Conservation (phyloP, 2,888 invertebrate species). For the Drosophila flavopinicola region DNA sequence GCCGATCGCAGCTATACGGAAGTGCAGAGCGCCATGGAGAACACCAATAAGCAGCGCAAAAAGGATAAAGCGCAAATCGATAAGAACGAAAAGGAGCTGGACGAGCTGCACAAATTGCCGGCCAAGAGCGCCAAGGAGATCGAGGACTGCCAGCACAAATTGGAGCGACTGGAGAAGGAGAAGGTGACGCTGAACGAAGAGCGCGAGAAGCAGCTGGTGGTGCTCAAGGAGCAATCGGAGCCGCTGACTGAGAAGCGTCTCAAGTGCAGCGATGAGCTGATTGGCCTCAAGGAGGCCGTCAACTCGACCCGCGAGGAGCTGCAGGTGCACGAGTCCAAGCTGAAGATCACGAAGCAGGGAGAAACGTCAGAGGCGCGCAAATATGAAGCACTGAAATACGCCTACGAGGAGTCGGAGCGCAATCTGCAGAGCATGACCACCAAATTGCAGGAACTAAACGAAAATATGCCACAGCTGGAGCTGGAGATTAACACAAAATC, state of each 20-base stretch:
- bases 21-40: conserved; percentile 88
- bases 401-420: conserved; percentile 86
- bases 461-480: conserved; percentile 84
- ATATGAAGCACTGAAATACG: conserved; percentile 75
- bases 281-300: conserved; percentile 88
- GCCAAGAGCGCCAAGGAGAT: conserved; percentile 90
- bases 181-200: conserved; percentile 86
- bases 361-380: conserved; percentile 82
- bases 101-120: conserved; percentile 88
- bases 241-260: conserved; percentile 86
- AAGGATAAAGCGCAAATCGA: conserved; percentile 89
- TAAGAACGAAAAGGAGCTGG: conserved; percentile 89
- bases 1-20: conserved; percentile 88
- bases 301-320: conserved; percentile 88
- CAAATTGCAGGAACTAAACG: conserved; percentile 87
- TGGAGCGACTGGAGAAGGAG: conserved; percentile 86
- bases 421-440: conserved; percentile 87
- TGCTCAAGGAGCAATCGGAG: conserved; percentile 86
- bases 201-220: conserved; percentile 87
- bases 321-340: conserved; percentile 89
- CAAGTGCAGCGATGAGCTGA: conserved; percentile 87
- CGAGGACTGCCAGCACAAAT: conserved; percentile 87
- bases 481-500: conserved; percentile 85
- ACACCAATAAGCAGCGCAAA: conserved; percentile 90
- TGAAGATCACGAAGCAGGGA: conserved; percentile 88